Evolutionary conservation across 92 coral and sea anemone genomes (phyloP), one percentile per base, ranked within the genome.

Genomic region (Plumapathes pennacea): DNA sequence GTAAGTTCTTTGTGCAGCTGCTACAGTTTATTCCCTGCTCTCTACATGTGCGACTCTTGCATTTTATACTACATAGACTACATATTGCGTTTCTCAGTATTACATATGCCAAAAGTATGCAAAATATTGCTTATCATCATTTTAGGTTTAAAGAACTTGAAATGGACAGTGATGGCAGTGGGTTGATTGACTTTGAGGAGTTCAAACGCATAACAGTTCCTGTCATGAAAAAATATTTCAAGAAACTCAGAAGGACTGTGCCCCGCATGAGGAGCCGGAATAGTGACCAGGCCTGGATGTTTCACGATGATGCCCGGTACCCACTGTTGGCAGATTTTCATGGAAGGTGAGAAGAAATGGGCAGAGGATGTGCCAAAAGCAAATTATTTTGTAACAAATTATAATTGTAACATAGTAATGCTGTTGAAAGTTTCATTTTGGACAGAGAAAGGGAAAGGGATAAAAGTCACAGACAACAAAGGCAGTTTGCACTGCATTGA

Each of bases 181-280:
- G 95, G 80, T 31, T 64, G 42, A 83, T 87, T 11, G 70, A 63
- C 50, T 77, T 77, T 50, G 82, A 78, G 21, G 96, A 87, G 46
- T 87, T 77, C 54, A 56, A 46, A 23, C 53, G 46, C 38, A 69
- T 72, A 4, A 82, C 89, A 2, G 83, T 68, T 6, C 58, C 77
- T 29, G 86, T 60, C 1, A 78, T 87, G 7, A 78, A 57, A 34
- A 64, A 74, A 23, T 82, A 87, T 56, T 77, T 87, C 36, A 90
- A 83, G 48, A 79, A 78, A 40, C 66, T 83, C 9, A 38, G 84
- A 25, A 47, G 89, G 13, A 63, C 76, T 20, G 62, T 77, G 4
- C 90, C 96, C 21, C 86, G 82, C 46, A 54, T 87, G 86, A 84
- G 96, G 72, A 87, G 96, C 59, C 81, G 96, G 22, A 83, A 87